A percentile compares a stretch with the other conserved stretches of the same genome.
Conservation (phyloP, 2,888 invertebrate genomes). For the Glaucopsyche alexis region DNA sequence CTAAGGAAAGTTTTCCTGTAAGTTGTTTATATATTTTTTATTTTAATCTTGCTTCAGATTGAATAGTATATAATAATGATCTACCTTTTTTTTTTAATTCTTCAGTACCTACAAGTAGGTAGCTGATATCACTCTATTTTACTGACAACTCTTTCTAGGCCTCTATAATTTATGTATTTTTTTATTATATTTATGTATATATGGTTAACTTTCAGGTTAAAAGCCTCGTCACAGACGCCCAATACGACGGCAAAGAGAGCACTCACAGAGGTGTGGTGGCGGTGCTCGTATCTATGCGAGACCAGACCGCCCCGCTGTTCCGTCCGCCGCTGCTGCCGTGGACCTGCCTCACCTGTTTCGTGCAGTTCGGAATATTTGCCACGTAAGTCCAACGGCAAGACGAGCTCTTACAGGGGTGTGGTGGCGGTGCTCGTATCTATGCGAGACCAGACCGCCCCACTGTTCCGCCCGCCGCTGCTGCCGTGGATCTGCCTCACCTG, state of each 20-base stretch:
- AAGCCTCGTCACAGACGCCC: constrained; percentile 50
- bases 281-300: constrained; percentile 73
- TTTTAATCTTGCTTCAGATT: not conserved
- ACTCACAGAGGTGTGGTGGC: constrained; percentile 50
- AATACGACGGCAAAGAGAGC: constrained; percentile 40
- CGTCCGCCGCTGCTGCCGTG: constrained; percentile 74
- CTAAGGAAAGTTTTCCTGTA: constrained; percentile 60
- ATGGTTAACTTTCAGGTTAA: constrained; percentile 51
- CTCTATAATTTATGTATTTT: too few relatives aligned
- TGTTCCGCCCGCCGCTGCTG: constrained; percentile 78
- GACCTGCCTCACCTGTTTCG: constrained; percentile 63
- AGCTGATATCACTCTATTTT: too few relatives aligned
- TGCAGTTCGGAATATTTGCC: constrained; percentile 84
- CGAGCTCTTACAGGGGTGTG: constrained; percentile 45
- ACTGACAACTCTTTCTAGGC: too few relatives aligned
- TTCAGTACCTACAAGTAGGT: too few relatives aligned
- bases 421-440: constrained; percentile 70
- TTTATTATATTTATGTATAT: not conserved
- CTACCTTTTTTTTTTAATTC: too few relatives aligned
- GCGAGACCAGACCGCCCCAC: constrained; percentile 76
- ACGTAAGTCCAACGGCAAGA: constrained; percentile 73
- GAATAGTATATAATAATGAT: too few relatives aligned
- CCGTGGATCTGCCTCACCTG: constrained; percentile 73
- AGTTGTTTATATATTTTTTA: constrained; percentile 37
- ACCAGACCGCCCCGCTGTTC: constrained; percentile 80